Base-by-base conservation (phyloP, 1,140 invertebrate genomes). In the Zaprionus inermis region DNA sequence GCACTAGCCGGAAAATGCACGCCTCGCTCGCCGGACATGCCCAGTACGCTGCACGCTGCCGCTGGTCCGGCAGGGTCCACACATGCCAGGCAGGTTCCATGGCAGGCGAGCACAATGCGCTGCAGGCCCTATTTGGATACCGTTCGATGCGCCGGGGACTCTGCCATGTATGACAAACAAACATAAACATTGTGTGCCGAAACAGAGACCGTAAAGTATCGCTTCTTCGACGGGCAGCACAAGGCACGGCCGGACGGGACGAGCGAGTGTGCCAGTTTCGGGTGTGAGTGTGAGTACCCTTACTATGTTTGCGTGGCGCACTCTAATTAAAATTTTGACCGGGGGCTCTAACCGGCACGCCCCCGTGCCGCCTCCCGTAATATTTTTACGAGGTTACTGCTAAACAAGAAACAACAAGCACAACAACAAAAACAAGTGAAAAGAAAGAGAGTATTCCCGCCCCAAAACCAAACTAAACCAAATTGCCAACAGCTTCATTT, bases 291-390 rank as follows among this genome's bases (percentile, higher is more conserved):
- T 46, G 56, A 58, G 57, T 20, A 46, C 55, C 38, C 34, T 52
- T 77, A 30, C 65, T 75, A 73, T 86, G 84, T 88, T 88, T 88
- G 83, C 80, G 67, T 84, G 80, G 77, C 74, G 70, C 74, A 84
- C 80, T 88, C 83, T 88, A 88, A 88, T 88, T 88, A 88, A 88
- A 88, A 88, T 89, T 89, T 84, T 76, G 65, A 74, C 83, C 81
- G 36, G 24, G 28, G 84, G 84, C 84, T 22, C 10, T 56, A 22
- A 49, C 49, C 14, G 60, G 59, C 59, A 58, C 65, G 67, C 66
- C 11, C 55, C 57, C 58, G 63, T 76, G 79, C 59, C 58, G 61
- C 67, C 66, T 5, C 32, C 57, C 61, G 63, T 76, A 82, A 78
- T 79, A 67, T 79, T 83, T 83, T 86, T 77, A 89, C 84, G 66